These are phyloP conservation scores for Halocaridina rubra DNA, from an alignment of 2,888 invertebrate genomes.

Conservation along the genomic window DNA sequence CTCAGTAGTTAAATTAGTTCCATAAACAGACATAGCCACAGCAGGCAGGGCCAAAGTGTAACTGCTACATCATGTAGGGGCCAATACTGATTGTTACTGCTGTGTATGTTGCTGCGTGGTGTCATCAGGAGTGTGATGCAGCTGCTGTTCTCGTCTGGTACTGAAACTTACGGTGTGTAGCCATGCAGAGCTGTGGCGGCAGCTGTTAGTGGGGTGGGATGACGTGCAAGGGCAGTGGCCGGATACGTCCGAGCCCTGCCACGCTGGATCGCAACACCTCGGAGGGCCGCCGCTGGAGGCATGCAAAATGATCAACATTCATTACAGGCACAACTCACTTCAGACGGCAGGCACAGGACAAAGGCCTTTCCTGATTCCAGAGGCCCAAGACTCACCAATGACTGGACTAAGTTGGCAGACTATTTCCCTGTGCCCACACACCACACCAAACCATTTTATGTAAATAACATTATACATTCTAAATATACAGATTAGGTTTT, in stretches of 20 bases:
- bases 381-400: constrained; percentile 47
- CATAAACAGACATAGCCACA: constrained; percentile 55
- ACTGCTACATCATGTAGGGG: constrained; percentile 32
- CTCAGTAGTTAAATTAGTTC: too few species aligned
- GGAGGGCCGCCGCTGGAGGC: constrained; percentile 79
- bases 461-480: not conserved
- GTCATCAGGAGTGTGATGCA: constrained; percentile 50
- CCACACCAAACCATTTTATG: constrained; percentile 35
- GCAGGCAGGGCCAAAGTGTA: constrained; percentile 51
- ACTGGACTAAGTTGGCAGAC: constrained; percentile 34
- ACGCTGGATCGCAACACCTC: constrained; percentile 86
- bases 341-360: constrained; percentile 61
- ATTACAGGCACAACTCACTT: constrained; percentile 63
- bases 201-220: constrained; percentile 69
- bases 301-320: constrained; percentile 64
- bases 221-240: constrained; percentile 64
- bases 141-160: constrained; percentile 57
- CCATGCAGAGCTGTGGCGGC: constrained; percentile 83
- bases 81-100: constrained; percentile 28
- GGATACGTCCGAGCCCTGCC: constrained; percentile 72
- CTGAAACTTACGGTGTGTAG: constrained; percentile 88
- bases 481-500: not conserved
- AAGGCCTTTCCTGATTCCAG: constrained; percentile 54
- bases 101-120: constrained; percentile 42
- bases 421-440: constrained; percentile 27